Percentiles rank a stretch among this genome's conserved stretches.
These are phyloP conservation scores for Acanthosepion pharaonis DNA, from an alignment of 2,888 invertebrate genomes.

Conservation along the genomic window DNA sequence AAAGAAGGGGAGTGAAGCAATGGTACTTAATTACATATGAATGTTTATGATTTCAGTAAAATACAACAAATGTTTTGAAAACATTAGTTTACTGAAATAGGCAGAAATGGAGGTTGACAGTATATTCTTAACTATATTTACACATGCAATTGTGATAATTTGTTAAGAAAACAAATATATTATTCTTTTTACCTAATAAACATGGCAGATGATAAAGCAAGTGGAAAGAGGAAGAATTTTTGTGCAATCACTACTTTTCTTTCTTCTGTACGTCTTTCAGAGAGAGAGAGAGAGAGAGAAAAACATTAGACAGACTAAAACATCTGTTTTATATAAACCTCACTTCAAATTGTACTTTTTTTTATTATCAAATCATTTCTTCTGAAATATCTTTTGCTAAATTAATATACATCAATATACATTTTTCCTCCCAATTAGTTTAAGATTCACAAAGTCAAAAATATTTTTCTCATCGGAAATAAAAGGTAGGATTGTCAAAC, in stretches of 20 bases:
- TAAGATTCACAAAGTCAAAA: no score
- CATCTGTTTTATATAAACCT: neutral
- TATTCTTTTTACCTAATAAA: neutral
- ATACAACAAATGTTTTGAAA: neutral
- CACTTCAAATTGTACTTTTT: no score
- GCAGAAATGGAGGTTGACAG: neutral
- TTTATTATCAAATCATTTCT: no score
- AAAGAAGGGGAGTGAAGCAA: neutral
- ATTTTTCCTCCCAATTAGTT: no score
- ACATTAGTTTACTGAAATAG: neutral
- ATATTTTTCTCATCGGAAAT: no score
- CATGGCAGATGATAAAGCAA: no score
- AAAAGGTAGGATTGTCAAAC: no score
- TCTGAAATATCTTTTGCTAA: no score
- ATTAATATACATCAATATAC: no score
- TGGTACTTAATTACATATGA: constrained; percentile 33
- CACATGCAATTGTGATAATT: neutral
- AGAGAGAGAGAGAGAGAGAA: neutral
- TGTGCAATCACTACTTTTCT: neutral
- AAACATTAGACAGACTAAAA: neutral
- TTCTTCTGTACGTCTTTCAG: neutral
- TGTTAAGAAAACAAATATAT: neutral
- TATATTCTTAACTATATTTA: neutral
- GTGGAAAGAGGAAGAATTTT: neutral
- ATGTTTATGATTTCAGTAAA: neutral